Conservation (phyloP, 2,113 vertebrate species). For the Reinhardtius hippoglossoides region DNA sequence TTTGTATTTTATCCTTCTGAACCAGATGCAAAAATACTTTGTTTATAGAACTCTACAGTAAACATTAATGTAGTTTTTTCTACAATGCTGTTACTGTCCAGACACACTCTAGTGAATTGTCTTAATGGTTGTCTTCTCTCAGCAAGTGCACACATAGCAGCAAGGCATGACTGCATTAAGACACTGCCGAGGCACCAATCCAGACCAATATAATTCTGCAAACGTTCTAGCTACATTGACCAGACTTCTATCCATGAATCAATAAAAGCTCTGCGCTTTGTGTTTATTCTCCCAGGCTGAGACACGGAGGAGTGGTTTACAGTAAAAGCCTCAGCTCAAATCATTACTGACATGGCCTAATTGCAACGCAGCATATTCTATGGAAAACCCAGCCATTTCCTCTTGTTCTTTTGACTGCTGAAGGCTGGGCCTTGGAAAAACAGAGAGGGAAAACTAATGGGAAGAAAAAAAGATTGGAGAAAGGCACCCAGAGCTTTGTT, state of each 20-base stretch:
- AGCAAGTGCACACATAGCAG: background rate
- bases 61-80: too few relatives aligned
- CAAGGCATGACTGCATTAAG: background rate
- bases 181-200: conserved; percentile 1
- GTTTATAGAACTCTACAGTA: too few relatives aligned
- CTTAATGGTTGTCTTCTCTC: background rate
- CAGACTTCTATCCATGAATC: conserved; percentile 20
- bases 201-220: conserved; percentile 1
- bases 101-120: background rate
- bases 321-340: conserved; percentile 62
- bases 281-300: conserved; percentile 23
- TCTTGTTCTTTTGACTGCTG: conserved; percentile 56
- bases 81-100: background rate
- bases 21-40: too few relatives aligned
- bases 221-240: conserved; percentile 25
- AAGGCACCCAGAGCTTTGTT: conserved; percentile 59
- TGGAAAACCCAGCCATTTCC: conserved; percentile 71
- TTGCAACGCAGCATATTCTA: conserved; percentile 64
- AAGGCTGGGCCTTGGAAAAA: conserved; percentile 69
- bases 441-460: conserved; percentile 43
- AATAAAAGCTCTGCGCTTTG: conserved; percentile 19
- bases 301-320: conserved; percentile 34
- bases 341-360: conserved; percentile 74
- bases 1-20: background rate
- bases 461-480: conserved; percentile 16